A percentile compares a stretch with the other conserved stretches of the same genome.
phyloP scores from a whole-genome alignment of 2,113 vertebrate species.

The Lophochroa leadbeateri region DNA sequence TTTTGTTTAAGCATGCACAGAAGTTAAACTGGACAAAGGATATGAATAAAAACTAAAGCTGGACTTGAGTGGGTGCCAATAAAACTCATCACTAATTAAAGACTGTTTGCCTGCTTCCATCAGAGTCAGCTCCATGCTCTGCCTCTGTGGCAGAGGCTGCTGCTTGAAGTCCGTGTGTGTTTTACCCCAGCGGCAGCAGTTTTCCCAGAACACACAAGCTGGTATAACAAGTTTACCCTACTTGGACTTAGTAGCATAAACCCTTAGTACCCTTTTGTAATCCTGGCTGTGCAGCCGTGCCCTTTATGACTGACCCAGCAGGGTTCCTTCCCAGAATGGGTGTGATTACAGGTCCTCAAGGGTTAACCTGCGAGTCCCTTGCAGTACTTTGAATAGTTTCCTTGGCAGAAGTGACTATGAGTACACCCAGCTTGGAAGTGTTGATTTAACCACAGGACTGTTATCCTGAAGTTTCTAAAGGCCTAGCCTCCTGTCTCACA shows the following conservation, averaged over 20 bases:
- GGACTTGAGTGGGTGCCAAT: background rate
- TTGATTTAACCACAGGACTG: background rate
- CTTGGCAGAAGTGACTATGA: background rate
- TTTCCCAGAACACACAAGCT: background rate
- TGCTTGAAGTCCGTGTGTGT: background rate
- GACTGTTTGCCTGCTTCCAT: background rate
- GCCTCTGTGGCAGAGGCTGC: background rate
- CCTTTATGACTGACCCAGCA: background rate
- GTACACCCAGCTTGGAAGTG: background rate
- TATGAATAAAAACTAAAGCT: background rate
- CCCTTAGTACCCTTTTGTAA: background rate
- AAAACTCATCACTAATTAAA: background rate
- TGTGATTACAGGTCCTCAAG: background rate
- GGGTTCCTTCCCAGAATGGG: background rate
- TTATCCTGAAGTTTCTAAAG: constrained; percentile 2
- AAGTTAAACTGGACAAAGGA: background rate
- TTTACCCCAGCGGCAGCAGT: background rate
- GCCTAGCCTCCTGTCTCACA: background rate
- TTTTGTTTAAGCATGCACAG: background rate
- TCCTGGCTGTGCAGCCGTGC: background rate
- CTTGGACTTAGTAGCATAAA: background rate
- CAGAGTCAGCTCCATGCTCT: background rate
- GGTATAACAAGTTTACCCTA: background rate
- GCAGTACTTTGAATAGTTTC: background rate
- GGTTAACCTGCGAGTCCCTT: background rate